These are phyloP conservation scores for Sylvia atricapilla DNA, from an alignment of 2,113 vertebrate genomes.

Conservation along the genomic window DNA sequence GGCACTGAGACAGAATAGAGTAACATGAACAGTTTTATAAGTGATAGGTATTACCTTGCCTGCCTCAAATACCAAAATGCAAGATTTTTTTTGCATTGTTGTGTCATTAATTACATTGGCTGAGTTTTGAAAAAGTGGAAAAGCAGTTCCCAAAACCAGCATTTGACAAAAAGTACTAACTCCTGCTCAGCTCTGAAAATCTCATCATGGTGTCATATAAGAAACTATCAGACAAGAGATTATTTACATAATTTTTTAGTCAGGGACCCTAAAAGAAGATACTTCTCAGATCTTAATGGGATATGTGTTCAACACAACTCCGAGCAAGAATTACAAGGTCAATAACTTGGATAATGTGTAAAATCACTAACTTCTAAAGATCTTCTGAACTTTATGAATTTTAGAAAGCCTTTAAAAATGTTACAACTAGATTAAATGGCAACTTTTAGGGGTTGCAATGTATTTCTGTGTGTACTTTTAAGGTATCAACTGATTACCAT, in stretches of 20 bases:
- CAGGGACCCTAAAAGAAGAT: background rate
- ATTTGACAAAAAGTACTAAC: background rate
- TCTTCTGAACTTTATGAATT: background rate
- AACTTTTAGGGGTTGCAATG: background rate
- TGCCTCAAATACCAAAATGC: background rate
- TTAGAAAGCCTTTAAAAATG: background rate
- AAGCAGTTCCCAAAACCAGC: background rate
- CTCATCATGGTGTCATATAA: background rate
- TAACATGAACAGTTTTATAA: fast-evolving
- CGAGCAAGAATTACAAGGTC: background rate
- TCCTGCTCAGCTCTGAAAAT: background rate
- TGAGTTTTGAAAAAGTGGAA: background rate
- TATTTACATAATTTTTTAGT: background rate
- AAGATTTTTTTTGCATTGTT: background rate
- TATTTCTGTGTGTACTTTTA: background rate
- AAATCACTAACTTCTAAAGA: background rate
- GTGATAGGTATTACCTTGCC: background rate
- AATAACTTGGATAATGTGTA: background rate
- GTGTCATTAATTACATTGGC: background rate
- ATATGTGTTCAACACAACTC: background rate
- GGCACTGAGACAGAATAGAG: background rate
- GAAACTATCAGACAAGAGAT: background rate
- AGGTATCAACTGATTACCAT: background rate
- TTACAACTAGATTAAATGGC: fast-evolving
- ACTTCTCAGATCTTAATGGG: background rate